Evolutionary conservation across 2,797 vertebrate species (phyloP).

Genomic region (Novumbra hubbsi): DNA sequence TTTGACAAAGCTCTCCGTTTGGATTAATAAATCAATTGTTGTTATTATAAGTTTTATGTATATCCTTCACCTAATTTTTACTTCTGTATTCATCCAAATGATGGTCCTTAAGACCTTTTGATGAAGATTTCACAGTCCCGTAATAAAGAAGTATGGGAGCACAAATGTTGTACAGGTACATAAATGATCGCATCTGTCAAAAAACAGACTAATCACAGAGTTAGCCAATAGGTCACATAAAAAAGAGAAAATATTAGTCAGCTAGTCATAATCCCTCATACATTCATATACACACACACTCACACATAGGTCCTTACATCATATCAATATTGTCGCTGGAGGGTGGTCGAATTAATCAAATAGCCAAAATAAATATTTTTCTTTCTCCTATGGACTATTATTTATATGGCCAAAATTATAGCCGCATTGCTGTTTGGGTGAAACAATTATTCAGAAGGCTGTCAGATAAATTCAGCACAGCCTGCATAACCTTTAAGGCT

Average conservation of each 20-base stretch:
- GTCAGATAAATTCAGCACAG: slow-evolving; percentile 38
- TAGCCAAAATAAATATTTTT: slow-evolving; percentile 2
- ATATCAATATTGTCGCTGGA: neutral
- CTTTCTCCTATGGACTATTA: slow-evolving; percentile 5
- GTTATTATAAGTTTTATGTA: too few species aligned
- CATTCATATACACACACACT: neutral
- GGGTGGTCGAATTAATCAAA: slow-evolving; percentile 10
- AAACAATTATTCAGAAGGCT: slow-evolving; percentile 39
- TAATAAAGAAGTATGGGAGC: too few species aligned
- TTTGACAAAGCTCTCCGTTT: too few species aligned
- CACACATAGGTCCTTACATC: neutral
- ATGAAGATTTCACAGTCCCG: too few species aligned
- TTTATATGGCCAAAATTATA: slow-evolving; percentile 11
- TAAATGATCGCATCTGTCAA: neutral
- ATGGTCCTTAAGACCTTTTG: too few species aligned
- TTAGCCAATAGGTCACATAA: too few species aligned
- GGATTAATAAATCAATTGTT: too few species aligned
- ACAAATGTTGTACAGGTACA: too few species aligned
- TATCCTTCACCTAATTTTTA: too few species aligned
- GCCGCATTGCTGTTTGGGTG: slow-evolving; percentile 15
- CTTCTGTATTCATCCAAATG: too few species aligned
- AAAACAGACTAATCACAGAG: slow-evolving; percentile 6
- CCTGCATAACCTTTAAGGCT: slow-evolving; percentile 45
- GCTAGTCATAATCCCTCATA: neutral
- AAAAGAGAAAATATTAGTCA: neutral